These are phyloP conservation scores for Charanyca ferruginea DNA, from an alignment of 2,888 invertebrate genomes.

Conservation along the genomic window DNA sequence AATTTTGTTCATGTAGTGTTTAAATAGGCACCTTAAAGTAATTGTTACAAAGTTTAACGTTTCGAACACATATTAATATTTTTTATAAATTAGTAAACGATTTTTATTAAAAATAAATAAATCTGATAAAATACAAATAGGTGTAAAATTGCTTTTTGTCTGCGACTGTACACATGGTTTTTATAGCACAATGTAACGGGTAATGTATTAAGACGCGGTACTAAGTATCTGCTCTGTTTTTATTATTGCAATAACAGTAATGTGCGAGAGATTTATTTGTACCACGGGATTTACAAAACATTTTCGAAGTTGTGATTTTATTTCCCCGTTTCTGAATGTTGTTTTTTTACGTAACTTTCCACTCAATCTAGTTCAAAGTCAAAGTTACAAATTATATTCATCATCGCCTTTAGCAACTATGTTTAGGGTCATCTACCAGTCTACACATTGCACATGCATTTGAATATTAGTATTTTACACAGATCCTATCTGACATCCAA, in stretches of 20 bases:
- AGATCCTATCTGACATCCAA: too few species aligned
- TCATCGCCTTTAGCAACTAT: too few species aligned
- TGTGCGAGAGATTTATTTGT: constrained; percentile 40
- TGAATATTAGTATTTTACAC: too few species aligned
- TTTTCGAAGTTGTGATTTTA: constrained; percentile 1
- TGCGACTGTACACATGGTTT: constrained; percentile 53
- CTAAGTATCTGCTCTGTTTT: constrained; percentile 54
- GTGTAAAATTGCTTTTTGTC: not conserved
- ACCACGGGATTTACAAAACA: constrained; percentile 20
- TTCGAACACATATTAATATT: not conserved
- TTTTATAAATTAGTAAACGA: too few species aligned
- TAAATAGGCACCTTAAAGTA: not conserved
- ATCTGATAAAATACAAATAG: too few species aligned
- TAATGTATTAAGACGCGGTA: constrained; percentile 62
- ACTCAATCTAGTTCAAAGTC: not conserved
- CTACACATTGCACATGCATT: too few species aligned
- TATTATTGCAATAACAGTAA: constrained; percentile 56
- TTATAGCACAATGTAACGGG: constrained; percentile 66
- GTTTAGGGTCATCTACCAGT: too few species aligned
- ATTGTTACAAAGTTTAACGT: not conserved
- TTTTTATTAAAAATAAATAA: too few species aligned
- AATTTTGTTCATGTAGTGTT: not conserved
- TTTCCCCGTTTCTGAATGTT: not conserved
- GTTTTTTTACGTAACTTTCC: not conserved
- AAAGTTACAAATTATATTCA: not conserved